A percentile compares a stretch with the other conserved stretches of the same genome.
phyloP scores from a whole-genome alignment of 2,888 invertebrate species.

The Sesia bembeciformis region DNA sequence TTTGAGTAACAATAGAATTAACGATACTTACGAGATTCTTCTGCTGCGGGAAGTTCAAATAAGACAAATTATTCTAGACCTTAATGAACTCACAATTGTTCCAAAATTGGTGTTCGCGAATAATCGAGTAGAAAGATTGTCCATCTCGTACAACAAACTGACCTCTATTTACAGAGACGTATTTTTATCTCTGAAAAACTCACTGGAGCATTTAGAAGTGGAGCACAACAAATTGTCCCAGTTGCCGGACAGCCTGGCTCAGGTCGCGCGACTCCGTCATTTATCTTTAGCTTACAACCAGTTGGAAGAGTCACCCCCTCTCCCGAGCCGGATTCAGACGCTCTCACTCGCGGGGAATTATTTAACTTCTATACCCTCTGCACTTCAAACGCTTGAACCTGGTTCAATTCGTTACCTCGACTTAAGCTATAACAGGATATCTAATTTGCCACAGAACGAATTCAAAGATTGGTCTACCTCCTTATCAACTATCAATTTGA shows the following conservation, averaged over 20 bases:
- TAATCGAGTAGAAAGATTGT: constrained; percentile 83
- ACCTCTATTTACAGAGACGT: constrained; percentile 80
- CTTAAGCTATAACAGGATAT: constrained; percentile 90
- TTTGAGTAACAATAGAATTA: constrained; percentile 87
- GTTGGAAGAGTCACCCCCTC: constrained; percentile 72
- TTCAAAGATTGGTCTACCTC: constrained; percentile 86
- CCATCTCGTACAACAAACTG: constrained; percentile 85
- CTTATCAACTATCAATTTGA: constrained; percentile 85
- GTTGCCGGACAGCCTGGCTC: constrained; percentile 81
- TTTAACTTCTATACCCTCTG: constrained; percentile 81
- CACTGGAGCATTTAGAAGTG: constrained; percentile 86
- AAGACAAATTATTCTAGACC: constrained; percentile 86
- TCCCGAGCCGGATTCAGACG: constrained; percentile 82
- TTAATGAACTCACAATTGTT: constrained; percentile 82
- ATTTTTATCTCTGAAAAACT: constrained; percentile 82
- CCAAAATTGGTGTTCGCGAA: constrained; percentile 79
- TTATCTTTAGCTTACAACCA: constrained; percentile 88
- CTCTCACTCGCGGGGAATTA: constrained; percentile 88
- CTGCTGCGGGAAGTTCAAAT: constrained; percentile 83
- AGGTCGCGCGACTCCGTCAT: constrained; percentile 81
- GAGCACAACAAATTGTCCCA: constrained; percentile 84
- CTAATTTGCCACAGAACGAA: constrained; percentile 83
- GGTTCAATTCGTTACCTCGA: constrained; percentile 86
- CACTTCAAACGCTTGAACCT: constrained; percentile 81
- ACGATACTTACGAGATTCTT: constrained; percentile 77